Base-by-base conservation (phyloP, 2,797 vertebrate species). In the Huso huso region DNA sequence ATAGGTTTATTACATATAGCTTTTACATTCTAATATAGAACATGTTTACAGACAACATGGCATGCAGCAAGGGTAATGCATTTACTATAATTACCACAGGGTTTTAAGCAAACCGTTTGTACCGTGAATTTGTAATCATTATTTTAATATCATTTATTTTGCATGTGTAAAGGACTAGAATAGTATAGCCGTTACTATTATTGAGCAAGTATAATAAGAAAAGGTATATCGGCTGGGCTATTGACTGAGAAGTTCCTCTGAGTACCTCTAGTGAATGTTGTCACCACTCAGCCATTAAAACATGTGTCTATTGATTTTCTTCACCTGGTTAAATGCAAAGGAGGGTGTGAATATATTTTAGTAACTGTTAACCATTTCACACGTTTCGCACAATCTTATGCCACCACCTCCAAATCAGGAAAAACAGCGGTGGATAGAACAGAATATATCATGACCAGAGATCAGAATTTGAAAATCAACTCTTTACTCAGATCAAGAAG, bases 371-470 rank as follows among this genome's bases (percentile, higher is more conserved):
- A 70, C 13, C 64, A 66, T 23, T 69, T 66, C 10, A 66, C 65
- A 11, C 11, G 49, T 1, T 63, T 70, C 37, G 65, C 61, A 1
- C 64, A 67, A 13, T 51, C 55, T 4, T 66, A 63, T 10, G 13
- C 63, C 6, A 65, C 57, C 1, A 69, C 18, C 11, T 48, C 57
- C 11, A 73, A 68, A 48, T 62, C 71, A 12, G 65, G 8, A 1
- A 64, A 70, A 49, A 65, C 59, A 15, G 62, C 57, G 1, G 66
- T 68, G 6, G 60, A 72, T 5, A 62, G 60, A 7, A 62, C 69
- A 49, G 61, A 7, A 50, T 69, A 13, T 62, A 67, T 12, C 71
- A 72, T 49, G 67, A 69, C n/a, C 61, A 62, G 7, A 63, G 63
- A 6, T 18, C 59, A 0, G n/a, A 71, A 62, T 71, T 66, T 48